Evolutionary conservation across 2,113 vertebrate genomes (phyloP).

Genomic region (Melanostigma gelatinosum): DNA sequence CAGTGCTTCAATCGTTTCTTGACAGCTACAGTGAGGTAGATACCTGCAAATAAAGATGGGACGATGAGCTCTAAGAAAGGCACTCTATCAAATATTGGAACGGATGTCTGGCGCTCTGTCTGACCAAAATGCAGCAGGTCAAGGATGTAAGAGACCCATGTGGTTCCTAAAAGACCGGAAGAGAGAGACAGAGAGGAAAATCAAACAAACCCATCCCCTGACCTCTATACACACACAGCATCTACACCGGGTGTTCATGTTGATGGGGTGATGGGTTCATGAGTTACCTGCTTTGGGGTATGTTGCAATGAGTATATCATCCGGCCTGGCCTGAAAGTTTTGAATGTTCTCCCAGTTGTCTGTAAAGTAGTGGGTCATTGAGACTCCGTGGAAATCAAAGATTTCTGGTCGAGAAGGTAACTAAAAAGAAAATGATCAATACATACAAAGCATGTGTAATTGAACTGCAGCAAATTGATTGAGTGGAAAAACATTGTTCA

Average conservation of each 20-base stretch:
- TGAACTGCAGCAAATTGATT: neutral
- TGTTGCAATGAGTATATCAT: conserved; percentile 85
- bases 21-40: neutral
- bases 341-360: conserved; percentile 84
- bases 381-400: conserved; percentile 78
- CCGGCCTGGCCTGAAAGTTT: conserved; percentile 81
- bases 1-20: neutral
- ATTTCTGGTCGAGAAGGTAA: conserved; percentile 30
- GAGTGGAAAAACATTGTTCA: neutral
- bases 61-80: conserved; percentile 79
- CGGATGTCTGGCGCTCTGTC: conserved; percentile 66
- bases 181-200: neutral
- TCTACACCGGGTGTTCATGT: too few relatives aligned
- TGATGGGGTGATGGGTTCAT: neutral
- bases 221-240: neutral
- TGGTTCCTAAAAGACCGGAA: conserved; percentile 76
- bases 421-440: neutral
- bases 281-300: conserved; percentile 87
- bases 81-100: conserved; percentile 77
- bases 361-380: conserved; percentile 64
- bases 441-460: neutral
- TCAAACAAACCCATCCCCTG: neutral
- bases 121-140: conserved; percentile 80
- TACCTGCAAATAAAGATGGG: neutral
- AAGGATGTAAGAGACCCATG: conserved; percentile 85